Conservation (phyloP, 2,113 vertebrate species). For the Ascaphus truei region DNA sequence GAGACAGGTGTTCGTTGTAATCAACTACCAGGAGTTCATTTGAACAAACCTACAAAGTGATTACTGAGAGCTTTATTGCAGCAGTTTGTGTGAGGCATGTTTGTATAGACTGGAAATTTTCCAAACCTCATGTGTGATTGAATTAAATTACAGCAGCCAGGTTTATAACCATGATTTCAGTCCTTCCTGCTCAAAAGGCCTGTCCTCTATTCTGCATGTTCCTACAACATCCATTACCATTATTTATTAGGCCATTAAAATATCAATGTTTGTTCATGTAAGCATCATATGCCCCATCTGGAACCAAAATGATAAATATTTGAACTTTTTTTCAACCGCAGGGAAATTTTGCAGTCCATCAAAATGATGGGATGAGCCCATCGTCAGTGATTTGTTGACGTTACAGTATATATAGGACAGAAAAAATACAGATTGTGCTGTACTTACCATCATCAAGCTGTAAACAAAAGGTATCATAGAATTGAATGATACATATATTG, state of each 20-base stretch:
- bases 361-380: background rate
- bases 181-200: background rate
- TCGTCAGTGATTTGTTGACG: background rate
- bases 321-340: background rate
- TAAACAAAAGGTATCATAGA: no score
- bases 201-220: background rate
- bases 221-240: background rate
- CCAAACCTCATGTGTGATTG: background rate
- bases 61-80: slow-evolving; percentile 4
- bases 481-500: background rate
- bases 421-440: background rate
- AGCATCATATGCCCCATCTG: background rate
- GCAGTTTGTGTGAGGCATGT: background rate
- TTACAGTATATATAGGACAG: background rate
- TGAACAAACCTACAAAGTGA: slow-evolving; percentile 16
- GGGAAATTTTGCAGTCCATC: no score
- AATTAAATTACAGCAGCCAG: background rate
- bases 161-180: background rate
- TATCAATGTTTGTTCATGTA: background rate
- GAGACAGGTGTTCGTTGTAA: slow-evolving; percentile 28
- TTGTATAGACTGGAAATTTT: slow-evolving; percentile 2
- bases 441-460: background rate
- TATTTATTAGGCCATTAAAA: background rate
- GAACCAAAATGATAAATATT: background rate
- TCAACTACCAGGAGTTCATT: background rate